phyloP scores from a whole-genome alignment of 1,140 invertebrate species.

The Lanistes nyassanus region DNA sequence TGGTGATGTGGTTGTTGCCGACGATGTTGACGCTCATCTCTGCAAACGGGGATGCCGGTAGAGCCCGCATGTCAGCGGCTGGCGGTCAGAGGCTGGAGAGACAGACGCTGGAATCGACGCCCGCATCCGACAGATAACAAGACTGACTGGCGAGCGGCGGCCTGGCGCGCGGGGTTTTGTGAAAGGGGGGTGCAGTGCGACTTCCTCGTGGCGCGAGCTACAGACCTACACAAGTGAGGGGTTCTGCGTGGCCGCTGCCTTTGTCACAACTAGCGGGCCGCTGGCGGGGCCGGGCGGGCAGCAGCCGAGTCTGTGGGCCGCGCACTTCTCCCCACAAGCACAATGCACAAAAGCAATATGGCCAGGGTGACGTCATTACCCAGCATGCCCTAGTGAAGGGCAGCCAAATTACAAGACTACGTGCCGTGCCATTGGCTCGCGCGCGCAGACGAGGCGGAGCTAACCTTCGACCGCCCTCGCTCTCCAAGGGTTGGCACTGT shows the following conservation, averaged over 20 bases:
- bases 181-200: no score
- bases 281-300: neutral
- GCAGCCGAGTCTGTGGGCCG: neutral
- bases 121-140: no score
- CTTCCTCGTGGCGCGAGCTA: no score
- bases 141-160: no score
- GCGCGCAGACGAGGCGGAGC: conserved; percentile 33
- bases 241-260: no score
- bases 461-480: conserved; percentile 20
- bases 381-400: conserved; percentile 38
- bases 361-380: conserved; percentile 55
- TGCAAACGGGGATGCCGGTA: neutral
- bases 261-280: neutral
- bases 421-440: conserved; percentile 34
- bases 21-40: conserved; percentile 34
- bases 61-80: neutral
- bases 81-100: no score
- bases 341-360: conserved; percentile 52
- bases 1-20: neutral
- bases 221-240: no score
- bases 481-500: neutral
- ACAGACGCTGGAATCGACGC: no score
- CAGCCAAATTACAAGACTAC: conserved; percentile 27
- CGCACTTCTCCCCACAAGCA: conserved; percentile 6
- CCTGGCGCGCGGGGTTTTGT: no score